phyloP scores from a whole-genome alignment of 2,797 vertebrate genomes.

The Sebastes kiyomatsui region DNA sequence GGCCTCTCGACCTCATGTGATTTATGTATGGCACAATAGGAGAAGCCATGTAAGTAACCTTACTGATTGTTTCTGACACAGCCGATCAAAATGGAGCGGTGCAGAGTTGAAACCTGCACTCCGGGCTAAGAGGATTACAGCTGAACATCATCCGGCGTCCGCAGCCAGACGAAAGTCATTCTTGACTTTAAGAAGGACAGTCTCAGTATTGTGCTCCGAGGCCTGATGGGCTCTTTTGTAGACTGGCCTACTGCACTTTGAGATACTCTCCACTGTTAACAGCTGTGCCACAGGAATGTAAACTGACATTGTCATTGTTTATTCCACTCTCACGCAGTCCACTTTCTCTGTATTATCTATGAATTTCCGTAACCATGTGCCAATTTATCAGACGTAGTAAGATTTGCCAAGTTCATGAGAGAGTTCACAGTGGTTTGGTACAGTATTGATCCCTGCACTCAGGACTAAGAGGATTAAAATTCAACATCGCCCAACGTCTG shows the following conservation, averaged over 20 bases:
- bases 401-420: neutral
- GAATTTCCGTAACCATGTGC: neutral
- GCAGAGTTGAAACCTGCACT: slow-evolving; percentile 62
- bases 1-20: neutral
- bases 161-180: slow-evolving; percentile 54
- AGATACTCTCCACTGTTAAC: slow-evolving; percentile 26
- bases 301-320: neutral
- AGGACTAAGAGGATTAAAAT: slow-evolving; percentile 24
- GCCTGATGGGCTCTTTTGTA: slow-evolving; percentile 44
- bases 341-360: neutral
- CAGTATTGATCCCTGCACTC: slow-evolving; percentile 16
- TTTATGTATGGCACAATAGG: neutral
- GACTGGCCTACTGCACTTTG: slow-evolving; percentile 29
- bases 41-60: slow-evolving; percentile 14
- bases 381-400: neutral
- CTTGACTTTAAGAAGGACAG: slow-evolving; percentile 65
- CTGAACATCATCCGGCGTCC: slow-evolving; percentile 48
- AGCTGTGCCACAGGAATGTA: slow-evolving; percentile 2
- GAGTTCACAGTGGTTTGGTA: neutral
- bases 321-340: neutral
- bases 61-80: slow-evolving; percentile 20
- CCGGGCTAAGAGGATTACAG: slow-evolving; percentile 66
- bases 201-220: slow-evolving; percentile 46
- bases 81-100: slow-evolving; percentile 32
- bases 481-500: neutral